Evolutionary conservation across 2,797 vertebrate genomes (phyloP).

Genomic region (Hydrocynus forskahlii): DNA sequence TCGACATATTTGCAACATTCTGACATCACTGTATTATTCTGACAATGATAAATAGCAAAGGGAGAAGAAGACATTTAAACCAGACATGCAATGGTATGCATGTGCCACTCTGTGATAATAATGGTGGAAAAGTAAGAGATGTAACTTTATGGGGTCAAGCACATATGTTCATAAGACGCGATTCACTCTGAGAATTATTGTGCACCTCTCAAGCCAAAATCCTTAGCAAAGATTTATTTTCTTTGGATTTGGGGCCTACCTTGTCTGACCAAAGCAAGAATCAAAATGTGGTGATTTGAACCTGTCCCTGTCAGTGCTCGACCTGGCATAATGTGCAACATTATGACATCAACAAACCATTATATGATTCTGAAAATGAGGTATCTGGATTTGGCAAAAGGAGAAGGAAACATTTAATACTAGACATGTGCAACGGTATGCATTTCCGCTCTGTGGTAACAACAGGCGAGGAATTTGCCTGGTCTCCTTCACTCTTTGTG

Average conservation of each 20-base stretch:
- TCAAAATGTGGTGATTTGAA: neutral
- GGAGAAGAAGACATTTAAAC: too few relatives aligned
- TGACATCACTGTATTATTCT: too few relatives aligned
- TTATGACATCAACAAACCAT: slow-evolving; percentile 69
- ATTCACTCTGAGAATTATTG: neutral
- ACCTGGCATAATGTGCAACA: slow-evolving; percentile 53
- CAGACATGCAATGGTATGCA: too few relatives aligned
- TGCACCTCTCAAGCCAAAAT: neutral
- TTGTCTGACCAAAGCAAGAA: neutral
- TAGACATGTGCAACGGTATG: slow-evolving; percentile 44
- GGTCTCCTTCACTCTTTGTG: slow-evolving; percentile 52
- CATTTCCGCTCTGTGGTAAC: slow-evolving; percentile 61
- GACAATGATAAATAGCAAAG: too few relatives aligned
- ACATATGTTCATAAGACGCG: neutral
- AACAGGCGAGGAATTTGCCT: slow-evolving; percentile 49
- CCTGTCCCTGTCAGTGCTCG: neutral
- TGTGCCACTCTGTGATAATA: too few relatives aligned
- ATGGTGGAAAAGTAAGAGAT: neutral
- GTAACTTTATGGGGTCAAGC: neutral
- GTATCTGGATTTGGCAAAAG: slow-evolving; percentile 56
- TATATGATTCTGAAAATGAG: slow-evolving; percentile 64
- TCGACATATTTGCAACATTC: too few relatives aligned
- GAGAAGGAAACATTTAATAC: slow-evolving; percentile 45
- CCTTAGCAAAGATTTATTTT: neutral
- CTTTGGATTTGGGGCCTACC: neutral